Percentiles rank a stretch among this genome's conserved stretches.
These are phyloP conservation scores for Aplysia californica DNA, from an alignment of 1,140 invertebrate species.

Conservation along the genomic window DNA sequence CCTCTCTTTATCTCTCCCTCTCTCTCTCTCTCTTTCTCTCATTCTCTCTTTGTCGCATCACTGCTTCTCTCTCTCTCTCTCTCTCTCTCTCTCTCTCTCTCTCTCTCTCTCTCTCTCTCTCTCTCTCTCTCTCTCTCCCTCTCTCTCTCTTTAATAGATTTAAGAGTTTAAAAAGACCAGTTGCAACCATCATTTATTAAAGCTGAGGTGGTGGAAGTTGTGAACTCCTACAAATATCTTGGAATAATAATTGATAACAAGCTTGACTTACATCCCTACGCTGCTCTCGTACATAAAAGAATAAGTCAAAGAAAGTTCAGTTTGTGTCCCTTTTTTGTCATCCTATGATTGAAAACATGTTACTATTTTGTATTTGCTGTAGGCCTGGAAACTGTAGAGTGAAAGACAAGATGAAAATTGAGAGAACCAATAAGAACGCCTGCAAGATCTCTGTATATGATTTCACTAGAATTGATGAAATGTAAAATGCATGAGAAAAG, in stretches of 20 bases:
- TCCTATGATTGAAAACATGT: too few relatives aligned
- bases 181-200: too few relatives aligned
- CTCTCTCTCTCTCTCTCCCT: conserved; percentile 41
- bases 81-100: conserved; percentile 2
- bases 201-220: neutral
- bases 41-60: neutral
- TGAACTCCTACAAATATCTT: too few relatives aligned
- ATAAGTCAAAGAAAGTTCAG: neutral
- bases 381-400: too few relatives aligned
- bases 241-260: too few relatives aligned
- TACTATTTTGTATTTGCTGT: too few relatives aligned
- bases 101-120: neutral
- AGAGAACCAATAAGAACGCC: neutral
- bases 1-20: too few relatives aligned
- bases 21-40: neutral
- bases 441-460: neutral
- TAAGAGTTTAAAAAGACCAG: too few relatives aligned
- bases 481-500: neutral
- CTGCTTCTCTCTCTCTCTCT: neutral
- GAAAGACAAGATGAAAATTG: neutral
- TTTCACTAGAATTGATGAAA: too few relatives aligned
- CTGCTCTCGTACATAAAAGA: too few relatives aligned
- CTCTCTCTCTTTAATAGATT: conserved; percentile 54
- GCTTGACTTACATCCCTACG: too few relatives aligned
- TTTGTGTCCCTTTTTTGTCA: neutral